A percentile compares a stretch with the other conserved stretches of the same genome.
Evolutionary conservation across 2,888 invertebrate genomes (phyloP).

Genomic region (Biston betularia): DNA sequence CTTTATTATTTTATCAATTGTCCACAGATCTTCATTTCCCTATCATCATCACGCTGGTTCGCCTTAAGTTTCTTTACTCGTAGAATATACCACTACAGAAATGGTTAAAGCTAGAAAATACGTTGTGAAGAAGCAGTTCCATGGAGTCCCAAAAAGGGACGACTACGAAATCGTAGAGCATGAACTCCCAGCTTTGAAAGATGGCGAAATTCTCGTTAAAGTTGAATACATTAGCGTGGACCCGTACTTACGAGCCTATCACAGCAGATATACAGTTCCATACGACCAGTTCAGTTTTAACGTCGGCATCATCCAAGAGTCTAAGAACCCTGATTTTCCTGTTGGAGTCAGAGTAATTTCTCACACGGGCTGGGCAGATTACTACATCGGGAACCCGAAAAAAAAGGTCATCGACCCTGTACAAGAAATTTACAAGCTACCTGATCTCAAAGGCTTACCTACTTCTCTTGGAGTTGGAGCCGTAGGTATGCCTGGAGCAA

Average conservation of each 20-base stretch:
- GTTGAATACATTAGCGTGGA: constrained; percentile 63
- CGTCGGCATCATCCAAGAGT: constrained; percentile 83
- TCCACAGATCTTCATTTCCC: neutral
- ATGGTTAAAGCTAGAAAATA: constrained; percentile 86
- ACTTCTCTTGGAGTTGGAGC: constrained; percentile 86
- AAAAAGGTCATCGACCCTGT: neutral
- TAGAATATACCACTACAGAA: neutral
- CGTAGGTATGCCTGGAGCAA: constrained; percentile 89
- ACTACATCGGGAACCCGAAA: constrained; percentile 41
- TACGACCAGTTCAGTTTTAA: constrained; percentile 62
- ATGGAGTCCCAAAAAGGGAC: constrained; percentile 83
- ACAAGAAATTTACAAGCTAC: constrained; percentile 66
- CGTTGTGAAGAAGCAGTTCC: constrained; percentile 83
- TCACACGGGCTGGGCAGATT: constrained; percentile 65
- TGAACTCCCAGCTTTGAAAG: constrained; percentile 83
- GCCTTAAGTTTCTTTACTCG: neutral
- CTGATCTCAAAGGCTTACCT: constrained; percentile 81
- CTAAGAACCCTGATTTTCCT: constrained; percentile 86
- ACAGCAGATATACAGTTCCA: constrained; percentile 45
- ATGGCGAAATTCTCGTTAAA: constrained; percentile 76
- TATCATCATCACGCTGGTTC: neutral
- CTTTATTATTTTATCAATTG: neutral
- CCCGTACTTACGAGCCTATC: constrained; percentile 56
- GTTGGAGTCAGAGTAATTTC: constrained; percentile 87
- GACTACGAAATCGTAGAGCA: constrained; percentile 87